Evolutionary conservation across 2,888 invertebrate genomes (phyloP).

Genomic region (Caenorhabditis panamensis): DNA sequence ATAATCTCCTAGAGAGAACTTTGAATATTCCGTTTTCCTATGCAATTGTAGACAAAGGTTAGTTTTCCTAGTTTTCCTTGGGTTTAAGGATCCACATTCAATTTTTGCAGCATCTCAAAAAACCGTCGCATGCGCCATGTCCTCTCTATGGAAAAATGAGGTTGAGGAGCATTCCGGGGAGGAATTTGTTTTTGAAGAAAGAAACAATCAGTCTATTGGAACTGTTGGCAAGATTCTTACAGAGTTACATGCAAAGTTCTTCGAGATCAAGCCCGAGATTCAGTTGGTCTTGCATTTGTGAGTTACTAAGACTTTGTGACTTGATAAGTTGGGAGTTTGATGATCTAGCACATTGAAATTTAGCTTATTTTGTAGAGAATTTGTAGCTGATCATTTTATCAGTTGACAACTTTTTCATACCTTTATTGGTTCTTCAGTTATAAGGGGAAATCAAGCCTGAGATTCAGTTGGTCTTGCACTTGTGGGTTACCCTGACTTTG

Average conservation of each 20-base stretch:
- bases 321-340: neutral
- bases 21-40: slow-evolving; percentile 42
- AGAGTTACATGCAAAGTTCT: slow-evolving; percentile 45
- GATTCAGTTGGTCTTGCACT: no score
- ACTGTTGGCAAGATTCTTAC: slow-evolving; percentile 54
- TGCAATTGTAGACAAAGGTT: slow-evolving; percentile 36
- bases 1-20: slow-evolving; percentile 41
- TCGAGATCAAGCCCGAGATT: slow-evolving; percentile 24
- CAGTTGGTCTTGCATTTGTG: slow-evolving; percentile 45
- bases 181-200: slow-evolving; percentile 29
- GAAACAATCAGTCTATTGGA: slow-evolving; percentile 7
- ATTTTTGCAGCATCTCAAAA: slow-evolving; percentile 28
- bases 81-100: no score
- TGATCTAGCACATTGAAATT: neutral
- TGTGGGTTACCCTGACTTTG: no score
- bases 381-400: no score
- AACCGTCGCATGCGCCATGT: slow-evolving; percentile 52
- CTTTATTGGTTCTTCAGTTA: neutral
- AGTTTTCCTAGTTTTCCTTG: neutral
- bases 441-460: no score
- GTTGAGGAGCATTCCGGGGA: slow-evolving; percentile 11
- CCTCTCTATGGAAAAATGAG: slow-evolving; percentile 46
- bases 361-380: no score
- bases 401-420: neutral
- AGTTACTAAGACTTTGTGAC: neutral